Base-by-base conservation (phyloP, 2,113 vertebrate species). In the Sisor rabdophorus region DNA sequence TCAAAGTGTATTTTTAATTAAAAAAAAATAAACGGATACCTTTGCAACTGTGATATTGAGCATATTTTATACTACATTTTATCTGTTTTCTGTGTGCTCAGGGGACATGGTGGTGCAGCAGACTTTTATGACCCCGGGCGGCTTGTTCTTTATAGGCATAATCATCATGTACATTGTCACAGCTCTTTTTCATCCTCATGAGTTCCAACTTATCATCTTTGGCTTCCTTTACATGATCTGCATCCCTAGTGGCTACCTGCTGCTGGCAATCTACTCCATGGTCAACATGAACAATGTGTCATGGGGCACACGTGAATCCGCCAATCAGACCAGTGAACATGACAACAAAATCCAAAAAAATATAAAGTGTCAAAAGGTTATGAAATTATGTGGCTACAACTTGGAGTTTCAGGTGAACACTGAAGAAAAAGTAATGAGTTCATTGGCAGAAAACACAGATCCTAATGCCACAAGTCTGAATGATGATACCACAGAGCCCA, bases 231-330 rank as follows among this genome's bases (percentile, higher is more conserved):
- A 91, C 79, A 79, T 91, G 22, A 3, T 91, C 63, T 87, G 85
- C 79, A 82, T 91, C 32, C 91, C 91, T 12, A 90, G 89, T 12
- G 89, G 85, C 4, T 92, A 92, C 77, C 87, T 92, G n/a, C 82
- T 92, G 48, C 86, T 92, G 72, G 79, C 73, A 61, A 91, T 92
- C 74, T 92, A 91, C 83, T 88, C 89, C 54, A 87, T 91, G 85
- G 86, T 86, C 65, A 92, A 92, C 83, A 87, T 92, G 89, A 89
- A 92, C 85, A 87, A 89, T 0, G 86, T 91, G 30, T 91, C 90
- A 9, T 92, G 91, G 91, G 91, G 91, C 19, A 92, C 91, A 10
- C 81, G 91, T 12, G 91, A 92, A 78, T 19, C 81, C 0, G 79
- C 72, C 68, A 26, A 6, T 16, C 24, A 15, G 40, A 30, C 16